Evolutionary conservation across 1,140 invertebrate species (phyloP).

Genomic region (Campodea augens): DNA sequence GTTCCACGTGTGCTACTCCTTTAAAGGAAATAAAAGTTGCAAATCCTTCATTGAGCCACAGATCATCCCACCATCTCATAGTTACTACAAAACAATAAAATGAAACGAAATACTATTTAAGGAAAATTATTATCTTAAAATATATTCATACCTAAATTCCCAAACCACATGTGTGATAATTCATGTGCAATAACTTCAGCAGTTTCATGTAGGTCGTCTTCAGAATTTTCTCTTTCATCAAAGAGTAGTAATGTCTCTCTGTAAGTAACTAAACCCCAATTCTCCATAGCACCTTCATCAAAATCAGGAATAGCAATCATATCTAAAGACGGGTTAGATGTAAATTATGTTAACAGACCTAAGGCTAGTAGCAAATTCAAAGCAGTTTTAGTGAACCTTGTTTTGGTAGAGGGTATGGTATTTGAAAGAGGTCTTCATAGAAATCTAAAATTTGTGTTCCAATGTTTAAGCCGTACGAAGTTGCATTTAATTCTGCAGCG

Average conservation of each 20-base stretch:
- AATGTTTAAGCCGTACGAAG: slow-evolving; percentile 52
- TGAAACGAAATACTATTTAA: no score
- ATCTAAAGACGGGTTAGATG: slow-evolving; percentile 32
- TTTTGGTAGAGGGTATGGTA: slow-evolving; percentile 62
- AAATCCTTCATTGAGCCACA: no score
- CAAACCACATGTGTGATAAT: no score
- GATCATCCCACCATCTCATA: no score
- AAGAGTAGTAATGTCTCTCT: slow-evolving; percentile 56
- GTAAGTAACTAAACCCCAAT: slow-evolving; percentile 85
- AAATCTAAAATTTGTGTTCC: slow-evolving; percentile 58
- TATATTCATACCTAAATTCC: no score
- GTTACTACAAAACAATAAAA: no score
- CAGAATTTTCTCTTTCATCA: slow-evolving; percentile 42
- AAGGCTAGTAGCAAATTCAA: no score
- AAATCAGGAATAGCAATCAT: slow-evolving; percentile 81
- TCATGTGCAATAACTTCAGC: no score
- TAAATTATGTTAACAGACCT: slow-evolving; percentile 6
- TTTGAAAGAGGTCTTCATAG: slow-evolving; percentile 66
- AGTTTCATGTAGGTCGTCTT: no score
- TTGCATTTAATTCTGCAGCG: slow-evolving; percentile 51
- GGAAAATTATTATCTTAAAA: no score
- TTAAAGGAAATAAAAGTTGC: no score
- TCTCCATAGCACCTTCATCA: slow-evolving; percentile 77
- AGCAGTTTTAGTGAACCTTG: slow-evolving; percentile 42
- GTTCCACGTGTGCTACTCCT: no score